Conservation (phyloP, 1,140 invertebrate species). For the Calosoma granatense region DNA sequence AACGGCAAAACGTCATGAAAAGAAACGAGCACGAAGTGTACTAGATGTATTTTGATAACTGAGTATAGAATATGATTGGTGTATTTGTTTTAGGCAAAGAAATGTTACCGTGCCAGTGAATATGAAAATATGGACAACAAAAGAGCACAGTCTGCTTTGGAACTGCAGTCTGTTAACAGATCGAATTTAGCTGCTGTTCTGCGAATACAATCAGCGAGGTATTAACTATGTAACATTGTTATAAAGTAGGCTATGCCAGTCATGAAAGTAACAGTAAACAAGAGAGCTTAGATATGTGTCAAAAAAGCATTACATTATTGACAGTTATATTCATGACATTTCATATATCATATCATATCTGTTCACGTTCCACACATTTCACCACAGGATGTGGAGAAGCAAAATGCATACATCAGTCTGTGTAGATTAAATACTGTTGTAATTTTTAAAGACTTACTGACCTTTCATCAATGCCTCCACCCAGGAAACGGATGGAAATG, state of each 20-base stretch:
- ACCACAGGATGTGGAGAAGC: too few species aligned
- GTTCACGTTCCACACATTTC: too few species aligned
- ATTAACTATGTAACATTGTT: conserved; percentile 13
- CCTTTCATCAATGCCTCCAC: not conserved
- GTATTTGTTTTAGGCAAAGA: conserved; percentile 17
- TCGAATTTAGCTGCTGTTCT: conserved; percentile 60
- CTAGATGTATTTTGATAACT: conserved; percentile 4
- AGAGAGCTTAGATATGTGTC: too few species aligned
- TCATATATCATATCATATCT: too few species aligned
- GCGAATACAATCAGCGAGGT: conserved; percentile 53
- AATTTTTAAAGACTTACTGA: not conserved
- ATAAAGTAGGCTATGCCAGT: not conserved
- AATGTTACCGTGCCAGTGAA: conserved; percentile 20
- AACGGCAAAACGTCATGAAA: conserved; percentile 34
- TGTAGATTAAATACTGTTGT: too few species aligned
- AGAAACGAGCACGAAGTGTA: conserved; percentile 3
- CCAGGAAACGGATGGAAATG: conserved; percentile 48
- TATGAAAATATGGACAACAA: conserved; percentile 26
- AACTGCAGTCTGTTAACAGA: conserved; percentile 40
- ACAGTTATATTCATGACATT: too few species aligned
- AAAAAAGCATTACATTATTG: too few species aligned
- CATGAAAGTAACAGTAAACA: not conserved
- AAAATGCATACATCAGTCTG: too few species aligned
- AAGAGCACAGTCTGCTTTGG: conserved; percentile 36
- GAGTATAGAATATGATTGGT: not conserved